A percentile compares a stretch with the other conserved stretches of the same genome.
These are phyloP conservation scores for Archips crataeganus DNA, from an alignment of 2,888 invertebrate genomes.

Conservation along the genomic window DNA sequence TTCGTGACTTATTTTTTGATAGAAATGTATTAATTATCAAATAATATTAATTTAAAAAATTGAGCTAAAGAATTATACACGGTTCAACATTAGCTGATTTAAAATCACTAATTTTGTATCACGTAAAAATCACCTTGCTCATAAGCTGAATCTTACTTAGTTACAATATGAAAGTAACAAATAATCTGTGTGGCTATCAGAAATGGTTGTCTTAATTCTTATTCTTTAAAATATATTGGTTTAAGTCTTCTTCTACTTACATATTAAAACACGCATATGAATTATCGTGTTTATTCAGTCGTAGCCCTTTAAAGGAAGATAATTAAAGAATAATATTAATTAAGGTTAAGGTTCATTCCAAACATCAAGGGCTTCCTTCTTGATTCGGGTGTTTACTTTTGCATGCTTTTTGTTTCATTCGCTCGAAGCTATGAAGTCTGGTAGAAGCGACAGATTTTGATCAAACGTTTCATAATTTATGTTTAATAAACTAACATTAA, in stretches of 20 bases:
- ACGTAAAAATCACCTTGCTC: too few species aligned
- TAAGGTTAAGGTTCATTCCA: conserved; percentile 24
- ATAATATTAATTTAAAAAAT: too few species aligned
- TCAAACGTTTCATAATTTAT: conserved; percentile 1
- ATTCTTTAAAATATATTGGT: not conserved
- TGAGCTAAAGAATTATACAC: too few species aligned
- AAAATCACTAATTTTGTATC: too few species aligned
- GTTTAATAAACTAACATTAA: not conserved
- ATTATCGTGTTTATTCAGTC: not conserved
- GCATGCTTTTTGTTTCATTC: conserved; percentile 12
- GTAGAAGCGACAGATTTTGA: conserved; percentile 2
- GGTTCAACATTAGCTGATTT: too few species aligned
- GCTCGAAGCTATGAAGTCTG: conserved; percentile 7
- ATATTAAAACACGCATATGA: not conserved
- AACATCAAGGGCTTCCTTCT: conserved; percentile 20
- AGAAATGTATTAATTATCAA: too few species aligned
- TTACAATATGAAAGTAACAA: too few species aligned
- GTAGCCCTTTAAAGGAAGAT: conserved; percentile 5
- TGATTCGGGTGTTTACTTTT: conserved; percentile 14
- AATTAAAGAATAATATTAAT: conserved; percentile 35
- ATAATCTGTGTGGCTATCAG: not conserved
- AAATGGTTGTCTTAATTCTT: not conserved
- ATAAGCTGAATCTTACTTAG: too few species aligned
- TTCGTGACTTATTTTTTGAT: too few species aligned
- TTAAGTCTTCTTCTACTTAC: not conserved